These are phyloP conservation scores for Phylloscopus whistleri DNA, from an alignment of 2,113 vertebrate genomes.

Conservation along the genomic window DNA sequence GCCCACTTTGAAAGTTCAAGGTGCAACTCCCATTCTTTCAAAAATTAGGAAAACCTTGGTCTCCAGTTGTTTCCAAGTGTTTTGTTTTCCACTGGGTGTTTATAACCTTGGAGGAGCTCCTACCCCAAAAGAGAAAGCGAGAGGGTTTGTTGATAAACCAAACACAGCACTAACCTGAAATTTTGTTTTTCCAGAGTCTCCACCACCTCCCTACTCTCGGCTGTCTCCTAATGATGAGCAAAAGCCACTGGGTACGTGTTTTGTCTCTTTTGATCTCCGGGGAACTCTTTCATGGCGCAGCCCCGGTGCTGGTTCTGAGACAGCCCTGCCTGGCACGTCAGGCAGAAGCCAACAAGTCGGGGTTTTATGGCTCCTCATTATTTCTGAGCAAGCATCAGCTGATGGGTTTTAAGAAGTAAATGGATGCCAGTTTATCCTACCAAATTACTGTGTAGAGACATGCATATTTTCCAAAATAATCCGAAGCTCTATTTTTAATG, in stretches of 20 bases:
- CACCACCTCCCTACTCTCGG: constrained; percentile 96
- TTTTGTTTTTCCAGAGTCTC: constrained; percentile 87
- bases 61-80: not conserved
- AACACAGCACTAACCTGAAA: not conserved
- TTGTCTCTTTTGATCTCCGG: not conserved
- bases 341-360: not conserved
- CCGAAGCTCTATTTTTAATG: constrained; percentile 32
- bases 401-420: not conserved
- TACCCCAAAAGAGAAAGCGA: fast-evolving
- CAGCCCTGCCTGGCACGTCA: not conserved
- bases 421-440: not conserved
- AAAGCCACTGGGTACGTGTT: constrained; percentile 96
- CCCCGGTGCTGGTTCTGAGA: not conserved
- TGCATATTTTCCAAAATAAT: constrained; percentile 40
- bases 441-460: constrained; percentile 11
- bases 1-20: not conserved
- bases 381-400: constrained; percentile 53
- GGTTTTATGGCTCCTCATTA: constrained; percentile 29
- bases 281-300: not conserved
- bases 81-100: not conserved
- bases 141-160: not conserved
- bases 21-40: not conserved
- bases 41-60: not conserved
- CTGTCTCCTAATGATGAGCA: constrained; percentile 93
- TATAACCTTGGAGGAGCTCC: not conserved